These are phyloP conservation scores for Nephrocerus scutellatus DNA, from an alignment of 2,888 invertebrate species.

Conservation along the genomic window DNA sequence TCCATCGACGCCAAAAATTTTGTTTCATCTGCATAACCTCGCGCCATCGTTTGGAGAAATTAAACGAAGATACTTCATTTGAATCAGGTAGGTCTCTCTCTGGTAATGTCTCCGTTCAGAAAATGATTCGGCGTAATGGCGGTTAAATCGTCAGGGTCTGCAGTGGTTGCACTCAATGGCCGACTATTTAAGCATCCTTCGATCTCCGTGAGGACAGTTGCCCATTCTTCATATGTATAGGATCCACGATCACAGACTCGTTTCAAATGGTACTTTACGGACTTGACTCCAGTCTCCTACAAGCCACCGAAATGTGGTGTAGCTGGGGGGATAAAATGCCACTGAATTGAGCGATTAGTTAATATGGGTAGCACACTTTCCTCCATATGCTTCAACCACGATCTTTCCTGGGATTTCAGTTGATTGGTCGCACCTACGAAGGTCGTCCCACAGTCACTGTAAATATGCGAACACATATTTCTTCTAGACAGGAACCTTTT, in stretches of 20 bases:
- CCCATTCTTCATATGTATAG: slow-evolving; percentile 14
- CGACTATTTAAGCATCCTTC: slow-evolving; percentile 15
- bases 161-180: slow-evolving; percentile 10
- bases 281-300: slow-evolving; percentile 19
- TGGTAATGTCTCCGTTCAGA: slow-evolving; percentile 10
- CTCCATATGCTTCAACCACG: slow-evolving; percentile 4
- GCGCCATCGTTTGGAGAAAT: no score
- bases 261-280: slow-evolving; percentile 15
- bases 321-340: slow-evolving; percentile 16
- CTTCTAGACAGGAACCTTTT: slow-evolving; percentile 16
- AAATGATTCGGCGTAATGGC: slow-evolving; percentile 16
- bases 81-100: slow-evolving; percentile 12
- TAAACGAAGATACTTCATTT: no score
- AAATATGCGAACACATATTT: slow-evolving; percentile 14
- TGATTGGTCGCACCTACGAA: slow-evolving; percentile 17
- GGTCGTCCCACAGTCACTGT: slow-evolving; percentile 21
- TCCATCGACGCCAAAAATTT: slow-evolving; percentile 19
- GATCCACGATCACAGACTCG: slow-evolving; percentile 7
- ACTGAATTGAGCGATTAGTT: no score
- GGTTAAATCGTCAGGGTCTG: slow-evolving; percentile 12
- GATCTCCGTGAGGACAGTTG: slow-evolving; percentile 11
- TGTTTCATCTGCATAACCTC: slow-evolving; percentile 14
- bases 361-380: slow-evolving; percentile 4
- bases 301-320: slow-evolving; percentile 20
- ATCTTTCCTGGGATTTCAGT: no score